A percentile compares a stretch with the other conserved stretches of the same genome.
These are phyloP conservation scores for Drosophila subobscura DNA, from an alignment of 1,140 invertebrate genomes.

Conservation along the genomic window DNA sequence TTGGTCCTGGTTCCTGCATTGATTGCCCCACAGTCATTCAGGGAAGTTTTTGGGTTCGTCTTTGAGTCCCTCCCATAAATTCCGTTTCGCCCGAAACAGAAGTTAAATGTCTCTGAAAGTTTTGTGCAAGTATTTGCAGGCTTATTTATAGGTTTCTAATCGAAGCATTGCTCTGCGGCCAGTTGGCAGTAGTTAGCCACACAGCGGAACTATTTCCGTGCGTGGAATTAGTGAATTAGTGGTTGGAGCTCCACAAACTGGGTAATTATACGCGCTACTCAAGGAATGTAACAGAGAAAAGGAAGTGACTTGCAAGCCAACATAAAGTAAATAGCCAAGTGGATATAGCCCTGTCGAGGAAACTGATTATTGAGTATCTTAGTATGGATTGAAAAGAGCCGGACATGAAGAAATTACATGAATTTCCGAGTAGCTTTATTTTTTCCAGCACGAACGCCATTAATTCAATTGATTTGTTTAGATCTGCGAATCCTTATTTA, in stretches of 20 bases:
- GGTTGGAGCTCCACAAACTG: neutral
- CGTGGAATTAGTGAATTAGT: conserved; percentile 1
- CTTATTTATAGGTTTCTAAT: conserved; percentile 50
- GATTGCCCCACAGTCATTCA: conserved; percentile 35
- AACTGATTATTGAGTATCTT: too few relatives aligned
- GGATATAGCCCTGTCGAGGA: too few relatives aligned
- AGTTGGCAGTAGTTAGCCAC: conserved; percentile 9
- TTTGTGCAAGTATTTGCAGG: conserved; percentile 27
- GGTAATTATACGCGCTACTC: too few relatives aligned
- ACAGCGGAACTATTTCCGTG: neutral
- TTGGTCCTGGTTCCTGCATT: conserved; percentile 29
- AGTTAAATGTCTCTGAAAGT: conserved; percentile 38
- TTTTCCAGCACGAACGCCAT: too few relatives aligned
- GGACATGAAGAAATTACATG: too few relatives aligned
- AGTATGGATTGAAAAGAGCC: too few relatives aligned
- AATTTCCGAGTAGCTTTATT: too few relatives aligned
- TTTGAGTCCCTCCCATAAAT: conserved; percentile 34
- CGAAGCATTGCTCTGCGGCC: conserved; percentile 6
- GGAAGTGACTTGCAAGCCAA: too few relatives aligned
- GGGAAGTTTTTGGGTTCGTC: neutral
- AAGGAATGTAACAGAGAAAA: too few relatives aligned
- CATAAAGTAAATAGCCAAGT: too few relatives aligned
- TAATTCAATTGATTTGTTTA: neutral
- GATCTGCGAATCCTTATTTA: conserved; percentile 24
- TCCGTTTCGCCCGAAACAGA: conserved; percentile 7